Conservation (phyloP, 2,797 vertebrate genomes). For the Sebastes diploproa region DNA sequence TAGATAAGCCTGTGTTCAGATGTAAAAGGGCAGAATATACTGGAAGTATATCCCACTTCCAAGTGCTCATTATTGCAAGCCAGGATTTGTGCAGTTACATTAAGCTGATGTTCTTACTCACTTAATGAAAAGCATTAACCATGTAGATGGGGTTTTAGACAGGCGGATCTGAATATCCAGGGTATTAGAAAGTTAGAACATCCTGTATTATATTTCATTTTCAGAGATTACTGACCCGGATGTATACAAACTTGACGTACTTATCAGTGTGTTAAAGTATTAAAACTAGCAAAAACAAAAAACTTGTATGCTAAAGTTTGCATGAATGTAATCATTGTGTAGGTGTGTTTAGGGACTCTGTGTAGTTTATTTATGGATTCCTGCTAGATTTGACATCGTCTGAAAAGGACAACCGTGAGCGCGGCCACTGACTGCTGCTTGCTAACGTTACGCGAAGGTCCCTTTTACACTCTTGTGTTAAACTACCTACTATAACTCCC, state of each 20-base stretch:
- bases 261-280: neutral
- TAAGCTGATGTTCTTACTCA: conserved; percentile 54
- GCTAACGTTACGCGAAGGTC: too few relatives aligned
- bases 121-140: conserved; percentile 49
- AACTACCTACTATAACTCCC: too few relatives aligned
- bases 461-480: too few relatives aligned
- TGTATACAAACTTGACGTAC: neutral
- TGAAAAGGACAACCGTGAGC: neutral
- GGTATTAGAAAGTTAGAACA: conserved; percentile 29
- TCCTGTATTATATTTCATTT: conserved; percentile 31
- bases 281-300: too few relatives aligned
- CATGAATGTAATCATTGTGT: neutral
- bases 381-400: neutral
- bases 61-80: conserved; percentile 48
- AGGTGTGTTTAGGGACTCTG: neutral
- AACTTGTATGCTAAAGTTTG: neutral
- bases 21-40: conserved; percentile 32
- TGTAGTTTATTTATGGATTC: neutral
- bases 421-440: too few relatives aligned
- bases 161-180: neutral
- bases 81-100: conserved; percentile 56
- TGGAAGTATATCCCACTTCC: conserved; percentile 48
- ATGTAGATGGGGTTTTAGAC: conserved; percentile 33
- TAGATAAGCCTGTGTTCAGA: conserved; percentile 48
- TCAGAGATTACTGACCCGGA: conserved; percentile 14